Evolutionary conservation across 1,140 invertebrate species (phyloP), one percentile per base, ranked within the genome.

Genomic region (Zaprionus davidi): DNA sequence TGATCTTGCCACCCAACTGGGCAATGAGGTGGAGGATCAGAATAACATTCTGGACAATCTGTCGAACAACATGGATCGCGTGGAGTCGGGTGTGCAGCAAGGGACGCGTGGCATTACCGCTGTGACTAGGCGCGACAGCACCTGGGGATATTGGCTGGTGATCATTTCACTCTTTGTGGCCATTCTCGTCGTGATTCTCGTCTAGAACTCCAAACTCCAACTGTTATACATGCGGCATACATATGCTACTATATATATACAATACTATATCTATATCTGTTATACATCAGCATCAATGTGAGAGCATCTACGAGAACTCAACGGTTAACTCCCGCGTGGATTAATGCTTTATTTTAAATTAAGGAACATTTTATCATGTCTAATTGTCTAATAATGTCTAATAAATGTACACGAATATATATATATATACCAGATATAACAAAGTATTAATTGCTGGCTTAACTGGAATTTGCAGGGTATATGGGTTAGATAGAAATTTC

Each of bases 21-120:
- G 95, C 26, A 94, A 94, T 88, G 97, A 97, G 94, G 96, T 97
- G 1, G 95, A 96, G 88, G 92, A 94, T 76, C 97, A 98, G 81
- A 97, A 97, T 94, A 96, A 96, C 90, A 94, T 98, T 69, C 94
- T 98, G 64, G 96, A 97, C 82, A 96, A 97, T 93, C 94, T 98
- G 51, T 95, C 95, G 1, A 95, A 95, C 63, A 95, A 95, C 70
- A 95, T 97, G 92, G 96, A 97, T 70, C 92, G 94, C 63, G 96
- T 96, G 2, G 95, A 96, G 79, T 92, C 94, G 46, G 93, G 96
- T 62, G 93, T 97, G 44, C 93, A 95, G 51, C 93, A 93, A 12
- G 96, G 96, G 91, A 97, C 96, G 0, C 93, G 93, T 9, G 94
- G 95, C 78, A 94, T 97, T 13, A 92, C 93, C 66, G 94, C 93